These are phyloP conservation scores for Dromas ardeola DNA, from an alignment of 2,113 vertebrate genomes.

Conservation along the genomic window DNA sequence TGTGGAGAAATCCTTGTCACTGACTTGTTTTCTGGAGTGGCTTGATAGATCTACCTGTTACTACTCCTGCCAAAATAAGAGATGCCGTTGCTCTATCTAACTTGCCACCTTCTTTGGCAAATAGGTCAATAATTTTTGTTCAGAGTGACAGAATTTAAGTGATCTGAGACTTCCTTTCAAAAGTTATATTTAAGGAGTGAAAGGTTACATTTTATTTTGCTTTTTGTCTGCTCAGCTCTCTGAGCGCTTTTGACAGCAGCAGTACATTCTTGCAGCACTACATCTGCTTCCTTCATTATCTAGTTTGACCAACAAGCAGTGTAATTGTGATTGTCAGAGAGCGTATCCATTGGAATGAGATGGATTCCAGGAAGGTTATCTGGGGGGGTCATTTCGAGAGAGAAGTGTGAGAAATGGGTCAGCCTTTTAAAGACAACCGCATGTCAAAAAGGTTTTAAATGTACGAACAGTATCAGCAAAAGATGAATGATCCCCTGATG, in stretches of 20 bases:
- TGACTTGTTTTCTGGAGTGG: background rate
- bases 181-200: background rate
- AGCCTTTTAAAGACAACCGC: background rate
- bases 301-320: background rate
- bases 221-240: background rate
- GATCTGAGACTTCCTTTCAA: background rate
- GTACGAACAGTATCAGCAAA: background rate
- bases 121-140: background rate
- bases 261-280: background rate
- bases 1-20: background rate
- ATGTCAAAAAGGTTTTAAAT: background rate
- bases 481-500: background rate
- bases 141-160: background rate
- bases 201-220: background rate
- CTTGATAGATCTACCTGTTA: constrained; percentile 35
- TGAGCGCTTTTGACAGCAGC: background rate
- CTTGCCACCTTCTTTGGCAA: background rate
- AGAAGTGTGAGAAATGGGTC: background rate
- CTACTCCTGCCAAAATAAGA: background rate
- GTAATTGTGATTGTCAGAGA: background rate
- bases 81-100: background rate
- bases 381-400: background rate
- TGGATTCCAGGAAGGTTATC: background rate
- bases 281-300: background rate
- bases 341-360: background rate